Evolutionary conservation across 2,888 invertebrate species (phyloP).

Genomic region (Masnerella sp.): DNA sequence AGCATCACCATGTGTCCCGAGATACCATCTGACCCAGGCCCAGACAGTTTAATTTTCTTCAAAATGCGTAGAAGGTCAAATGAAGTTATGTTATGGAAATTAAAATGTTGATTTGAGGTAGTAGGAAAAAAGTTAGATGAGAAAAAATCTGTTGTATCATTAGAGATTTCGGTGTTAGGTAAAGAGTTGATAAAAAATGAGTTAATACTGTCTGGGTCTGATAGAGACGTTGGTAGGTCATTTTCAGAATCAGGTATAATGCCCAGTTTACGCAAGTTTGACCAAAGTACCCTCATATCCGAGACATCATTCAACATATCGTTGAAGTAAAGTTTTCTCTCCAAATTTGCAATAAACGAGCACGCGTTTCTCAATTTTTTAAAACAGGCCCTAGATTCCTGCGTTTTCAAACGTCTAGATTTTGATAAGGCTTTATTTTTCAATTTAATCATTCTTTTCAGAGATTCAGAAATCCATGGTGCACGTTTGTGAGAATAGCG

Average conservation of each 20-base stretch:
- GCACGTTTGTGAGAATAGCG: too few species aligned
- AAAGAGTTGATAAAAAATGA: neutral
- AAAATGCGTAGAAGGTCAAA: neutral
- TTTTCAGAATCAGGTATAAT: neutral
- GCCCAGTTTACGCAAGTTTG: constrained; percentile 5
- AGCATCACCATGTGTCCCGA: constrained; percentile 5
- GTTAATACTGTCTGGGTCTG: neutral
- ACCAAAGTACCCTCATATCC: neutral
- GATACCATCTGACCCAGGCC: constrained; percentile 4
- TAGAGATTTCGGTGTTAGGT: neutral
- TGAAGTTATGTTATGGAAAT: neutral
- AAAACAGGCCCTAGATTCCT: too few species aligned
- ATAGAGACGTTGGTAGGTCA: neutral
- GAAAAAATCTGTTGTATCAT: neutral
- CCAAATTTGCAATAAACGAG: neutral
- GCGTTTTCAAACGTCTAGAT: too few species aligned
- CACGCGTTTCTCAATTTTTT: too few species aligned
- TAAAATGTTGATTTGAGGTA: too few species aligned
- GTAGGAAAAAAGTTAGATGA: neutral
- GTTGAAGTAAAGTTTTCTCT: neutral
- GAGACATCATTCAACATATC: neutral
- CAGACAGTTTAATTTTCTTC: constrained; percentile 2
- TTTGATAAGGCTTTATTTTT: too few species aligned
- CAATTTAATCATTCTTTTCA: too few species aligned
- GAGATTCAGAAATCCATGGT: too few species aligned